phyloP scores from a whole-genome alignment of 2,113 vertebrate species.

The Sebastes schlegelii region DNA sequence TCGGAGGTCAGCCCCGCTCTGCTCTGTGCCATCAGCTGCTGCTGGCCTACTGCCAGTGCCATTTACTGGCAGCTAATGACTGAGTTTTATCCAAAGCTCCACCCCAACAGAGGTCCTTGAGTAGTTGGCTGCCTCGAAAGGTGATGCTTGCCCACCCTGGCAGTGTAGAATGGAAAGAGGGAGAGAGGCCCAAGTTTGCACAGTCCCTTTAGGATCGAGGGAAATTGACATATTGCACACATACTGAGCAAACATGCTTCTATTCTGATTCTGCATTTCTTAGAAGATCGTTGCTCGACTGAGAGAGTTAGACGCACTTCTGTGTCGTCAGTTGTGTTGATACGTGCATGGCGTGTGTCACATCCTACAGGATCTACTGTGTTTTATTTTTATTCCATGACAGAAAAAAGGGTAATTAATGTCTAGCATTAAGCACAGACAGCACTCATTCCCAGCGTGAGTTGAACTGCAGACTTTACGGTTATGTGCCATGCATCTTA shows the following conservation, averaged over 20 bases:
- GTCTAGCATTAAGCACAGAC: neutral
- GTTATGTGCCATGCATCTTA: neutral
- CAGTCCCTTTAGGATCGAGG: neutral
- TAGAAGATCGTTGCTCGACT: neutral
- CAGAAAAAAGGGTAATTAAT: neutral
- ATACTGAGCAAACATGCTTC: neutral
- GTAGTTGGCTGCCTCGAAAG: slow-evolving; percentile 26
- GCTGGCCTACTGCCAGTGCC: slow-evolving; percentile 42
- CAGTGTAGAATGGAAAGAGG: slow-evolving; percentile 3
- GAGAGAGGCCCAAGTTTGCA: neutral
- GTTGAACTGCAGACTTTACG: neutral
- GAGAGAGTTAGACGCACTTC: neutral
- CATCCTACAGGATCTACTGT: neutral
- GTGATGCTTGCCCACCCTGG: slow-evolving; percentile 10
- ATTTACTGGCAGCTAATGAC: slow-evolving; percentile 64
- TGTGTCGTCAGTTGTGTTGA: neutral
- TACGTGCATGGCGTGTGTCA: neutral
- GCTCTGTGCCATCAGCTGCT: slow-evolving; percentile 52
- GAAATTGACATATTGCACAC: slow-evolving; percentile 8
- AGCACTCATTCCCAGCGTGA: neutral
- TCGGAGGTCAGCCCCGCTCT: slow-evolving; percentile 38
- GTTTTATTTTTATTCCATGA: neutral
- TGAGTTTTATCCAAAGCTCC: slow-evolving; percentile 38
- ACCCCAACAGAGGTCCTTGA: slow-evolving; percentile 28
- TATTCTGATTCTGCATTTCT: neutral